phyloP scores from a whole-genome alignment of 1,140 invertebrate species.

The Drosophila parvula region DNA sequence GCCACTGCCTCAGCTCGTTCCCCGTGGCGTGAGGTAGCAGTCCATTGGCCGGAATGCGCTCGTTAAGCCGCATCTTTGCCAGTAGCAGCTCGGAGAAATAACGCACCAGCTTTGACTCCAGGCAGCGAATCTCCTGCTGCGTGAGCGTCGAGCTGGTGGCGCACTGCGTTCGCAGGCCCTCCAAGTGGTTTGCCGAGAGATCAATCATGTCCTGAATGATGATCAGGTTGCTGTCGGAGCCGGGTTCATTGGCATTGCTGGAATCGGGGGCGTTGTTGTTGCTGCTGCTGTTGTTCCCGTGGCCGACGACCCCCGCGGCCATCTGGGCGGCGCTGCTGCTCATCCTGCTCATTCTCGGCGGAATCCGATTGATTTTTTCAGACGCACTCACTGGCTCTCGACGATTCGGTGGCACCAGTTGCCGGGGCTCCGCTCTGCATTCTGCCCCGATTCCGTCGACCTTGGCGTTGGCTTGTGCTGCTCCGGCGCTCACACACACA shows the following conservation, averaged over 20 bases:
- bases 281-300: conserved; percentile 36
- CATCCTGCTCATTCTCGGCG: conserved; percentile 64
- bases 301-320: conserved; percentile 37
- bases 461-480: conserved; percentile 9
- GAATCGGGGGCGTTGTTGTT: conserved; percentile 47
- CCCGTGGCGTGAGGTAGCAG: conserved; percentile 86
- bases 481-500: conserved; percentile 18
- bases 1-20: conserved; percentile 92
- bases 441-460: conserved; percentile 36
- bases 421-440: conserved; percentile 48
- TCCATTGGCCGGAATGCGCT: conserved; percentile 85
- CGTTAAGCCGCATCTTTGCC: conserved; percentile 90
- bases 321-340: conserved; percentile 63
- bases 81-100: conserved; percentile 95
- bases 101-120: conserved; percentile 97
- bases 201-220: conserved; percentile 97
- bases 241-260: conserved; percentile 30
- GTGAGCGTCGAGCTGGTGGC: conserved; percentile 95
- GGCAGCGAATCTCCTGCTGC: conserved; percentile 96
- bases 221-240: conserved; percentile 79
- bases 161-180: conserved; percentile 96
- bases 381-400: conserved; percentile 43
- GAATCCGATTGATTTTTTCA: conserved; percentile 75
- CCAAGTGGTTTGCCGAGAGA: conserved; percentile 95
- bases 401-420: conserved; percentile 40